These are phyloP conservation scores for Limosa lapponica DNA, from an alignment of 2,797 vertebrate species.

Conservation along the genomic window DNA sequence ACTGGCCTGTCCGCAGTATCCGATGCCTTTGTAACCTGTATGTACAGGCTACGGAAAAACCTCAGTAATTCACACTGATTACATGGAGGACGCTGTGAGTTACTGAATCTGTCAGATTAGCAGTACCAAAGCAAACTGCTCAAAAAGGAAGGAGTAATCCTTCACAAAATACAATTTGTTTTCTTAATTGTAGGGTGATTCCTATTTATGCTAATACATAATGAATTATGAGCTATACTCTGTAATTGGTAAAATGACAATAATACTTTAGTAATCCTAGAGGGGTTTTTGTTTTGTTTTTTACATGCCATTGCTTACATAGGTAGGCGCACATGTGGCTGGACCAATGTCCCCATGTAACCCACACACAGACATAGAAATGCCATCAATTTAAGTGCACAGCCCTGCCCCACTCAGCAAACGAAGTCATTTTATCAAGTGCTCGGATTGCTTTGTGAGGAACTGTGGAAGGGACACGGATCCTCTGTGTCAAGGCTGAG, in stretches of 20 bases:
- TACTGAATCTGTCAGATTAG: neutral
- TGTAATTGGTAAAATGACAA: neutral
- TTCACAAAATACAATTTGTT: neutral
- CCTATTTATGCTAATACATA: constrained; percentile 3
- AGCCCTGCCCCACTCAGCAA: accelerated
- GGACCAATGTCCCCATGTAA: neutral
- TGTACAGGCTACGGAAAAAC: accelerated
- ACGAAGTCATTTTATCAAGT: accelerated
- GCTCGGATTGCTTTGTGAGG: neutral
- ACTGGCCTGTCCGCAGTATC: neutral
- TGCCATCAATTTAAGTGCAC: accelerated
- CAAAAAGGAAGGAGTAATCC: neutral
- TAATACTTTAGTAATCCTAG: neutral
- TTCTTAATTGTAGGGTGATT: constrained; percentile 26
- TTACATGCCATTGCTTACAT: accelerated
- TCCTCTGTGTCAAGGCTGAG: neutral
- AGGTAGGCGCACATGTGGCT: neutral
- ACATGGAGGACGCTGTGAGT: neutral
- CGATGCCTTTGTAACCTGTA: accelerated
- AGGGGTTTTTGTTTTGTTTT: neutral
- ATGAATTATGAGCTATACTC: neutral
- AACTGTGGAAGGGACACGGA: neutral
- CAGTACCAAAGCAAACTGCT: neutral
- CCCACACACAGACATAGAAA: neutral
- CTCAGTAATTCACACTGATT: neutral